phyloP scores from a whole-genome alignment of 1,140 invertebrate genomes.

The Andrena cerasifolii region DNA sequence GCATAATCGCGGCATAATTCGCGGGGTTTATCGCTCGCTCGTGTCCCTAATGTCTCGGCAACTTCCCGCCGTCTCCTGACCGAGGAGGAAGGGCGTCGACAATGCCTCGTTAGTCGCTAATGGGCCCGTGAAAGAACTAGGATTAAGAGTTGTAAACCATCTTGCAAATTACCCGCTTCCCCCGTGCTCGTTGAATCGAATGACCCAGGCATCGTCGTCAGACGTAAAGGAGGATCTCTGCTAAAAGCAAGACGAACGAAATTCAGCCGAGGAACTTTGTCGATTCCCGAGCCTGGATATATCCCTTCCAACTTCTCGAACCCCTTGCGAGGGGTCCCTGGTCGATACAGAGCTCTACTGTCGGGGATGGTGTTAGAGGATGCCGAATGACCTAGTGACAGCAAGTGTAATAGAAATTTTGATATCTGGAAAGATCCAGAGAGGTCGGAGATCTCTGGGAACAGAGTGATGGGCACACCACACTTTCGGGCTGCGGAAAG shows the following conservation, averaged over 20 bases:
- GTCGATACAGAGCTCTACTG: too few relatives aligned
- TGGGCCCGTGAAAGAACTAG: conserved; percentile 68
- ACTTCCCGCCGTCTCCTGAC: conserved; percentile 35
- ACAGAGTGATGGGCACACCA: too few relatives aligned
- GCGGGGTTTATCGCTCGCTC: conserved; percentile 70
- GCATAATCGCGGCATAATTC: conserved; percentile 72
- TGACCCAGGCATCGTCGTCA: background rate
- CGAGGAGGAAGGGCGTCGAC: conserved; percentile 50
- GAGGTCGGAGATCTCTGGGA: background rate
- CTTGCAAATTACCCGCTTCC: conserved; percentile 70
- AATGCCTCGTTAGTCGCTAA: conserved; percentile 74
- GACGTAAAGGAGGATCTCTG: background rate
- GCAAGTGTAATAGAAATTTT: too few relatives aligned
- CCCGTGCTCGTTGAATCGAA: conserved; percentile 26
- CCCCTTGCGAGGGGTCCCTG: too few relatives aligned
- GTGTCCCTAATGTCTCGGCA: conserved; percentile 68
- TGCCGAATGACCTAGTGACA: too few relatives aligned
- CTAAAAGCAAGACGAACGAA: background rate
- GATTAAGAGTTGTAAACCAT: conserved; percentile 74
- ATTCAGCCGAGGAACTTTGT: background rate
- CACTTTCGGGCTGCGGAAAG: too few relatives aligned
- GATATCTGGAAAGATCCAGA: too few relatives aligned
- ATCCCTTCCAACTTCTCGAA: too few relatives aligned
- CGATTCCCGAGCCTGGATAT: too few relatives aligned
- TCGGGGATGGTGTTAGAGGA: too few relatives aligned